Conservation (phyloP, 2,888 invertebrate species). For the Himalopsyche anomala region DNA sequence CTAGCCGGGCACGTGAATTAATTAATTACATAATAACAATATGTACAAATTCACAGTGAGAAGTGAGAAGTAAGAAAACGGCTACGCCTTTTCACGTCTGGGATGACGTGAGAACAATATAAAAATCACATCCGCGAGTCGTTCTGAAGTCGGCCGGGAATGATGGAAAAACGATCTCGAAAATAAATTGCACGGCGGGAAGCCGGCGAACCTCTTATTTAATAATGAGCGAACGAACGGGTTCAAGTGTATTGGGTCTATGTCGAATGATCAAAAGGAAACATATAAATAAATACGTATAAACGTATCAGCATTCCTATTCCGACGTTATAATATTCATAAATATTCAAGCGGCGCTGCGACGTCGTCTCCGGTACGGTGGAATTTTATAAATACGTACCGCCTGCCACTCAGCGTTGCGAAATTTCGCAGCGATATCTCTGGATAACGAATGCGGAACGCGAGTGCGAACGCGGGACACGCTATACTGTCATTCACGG, state of each 20-base stretch:
- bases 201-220: not conserved
- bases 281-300: constrained; percentile 6
- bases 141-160: not conserved
- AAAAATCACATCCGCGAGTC: not conserved
- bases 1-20: too few species aligned
- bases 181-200: not conserved
- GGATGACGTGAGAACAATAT: too few species aligned
- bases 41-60: too few species aligned
- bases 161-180: not conserved
- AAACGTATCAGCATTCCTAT: constrained; percentile 13
- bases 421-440: not conserved
- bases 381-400: constrained; percentile 12
- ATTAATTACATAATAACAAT: too few species aligned
- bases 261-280: constrained; percentile 34
- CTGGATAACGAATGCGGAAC: constrained; percentile 20
- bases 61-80: too few species aligned
- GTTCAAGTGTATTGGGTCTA: constrained; percentile 61
- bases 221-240: constrained; percentile 50
- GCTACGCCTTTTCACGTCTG: too few species aligned
- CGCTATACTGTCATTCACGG: constrained; percentile 1
- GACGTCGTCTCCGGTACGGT: constrained; percentile 2
- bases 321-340: constrained; percentile 18
- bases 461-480: not conserved
- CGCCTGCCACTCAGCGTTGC: not conserved
- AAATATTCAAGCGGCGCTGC: constrained; percentile 18